phyloP scores from a whole-genome alignment of 2,888 invertebrate species.

The Galeopsomyia nigrocyanea region DNA sequence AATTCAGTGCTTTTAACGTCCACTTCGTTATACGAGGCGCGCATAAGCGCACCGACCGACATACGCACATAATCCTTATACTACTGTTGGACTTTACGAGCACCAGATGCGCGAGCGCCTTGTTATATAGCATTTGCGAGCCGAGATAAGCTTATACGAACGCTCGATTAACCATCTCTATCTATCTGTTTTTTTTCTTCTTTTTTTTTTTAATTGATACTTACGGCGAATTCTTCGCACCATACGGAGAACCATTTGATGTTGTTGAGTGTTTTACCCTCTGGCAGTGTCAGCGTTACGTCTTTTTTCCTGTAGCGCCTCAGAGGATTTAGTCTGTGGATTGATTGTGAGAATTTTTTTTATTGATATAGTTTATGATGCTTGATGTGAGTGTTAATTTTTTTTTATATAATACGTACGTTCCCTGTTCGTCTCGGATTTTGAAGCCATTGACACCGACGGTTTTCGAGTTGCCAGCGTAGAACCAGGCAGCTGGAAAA shows the following conservation, averaged over 20 bases:
- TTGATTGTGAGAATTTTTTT: conserved; percentile 7
- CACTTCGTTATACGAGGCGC: conserved; percentile 33
- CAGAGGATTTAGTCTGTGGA: conserved; percentile 77
- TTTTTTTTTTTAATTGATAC: conserved; percentile 60
- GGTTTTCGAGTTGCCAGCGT: conserved; percentile 81
- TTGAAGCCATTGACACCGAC: conserved; percentile 80
- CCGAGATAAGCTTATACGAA: background rate
- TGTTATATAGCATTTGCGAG: background rate
- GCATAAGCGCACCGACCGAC: no score
- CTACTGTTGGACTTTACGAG: conserved; percentile 8
- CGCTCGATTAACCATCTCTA: background rate
- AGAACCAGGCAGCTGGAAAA: conserved; percentile 89
- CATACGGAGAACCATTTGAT: conserved; percentile 92
- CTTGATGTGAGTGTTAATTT: background rate
- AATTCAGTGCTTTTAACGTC: conserved; percentile 37
- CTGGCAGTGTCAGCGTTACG: conserved; percentile 87
- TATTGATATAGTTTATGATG: background rate
- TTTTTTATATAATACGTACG: conserved; percentile 66
- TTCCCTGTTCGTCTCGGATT: conserved; percentile 86
- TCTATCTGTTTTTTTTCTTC: background rate
- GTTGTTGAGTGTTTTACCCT: conserved; percentile 86
- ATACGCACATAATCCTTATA: conserved; percentile 11
- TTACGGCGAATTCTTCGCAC: conserved; percentile 91
- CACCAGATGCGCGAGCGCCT: conserved; percentile 1
- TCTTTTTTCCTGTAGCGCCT: conserved; percentile 85